Base-by-base conservation (phyloP, 1,140 invertebrate genomes). In the Penaeus vannamei region DNA sequence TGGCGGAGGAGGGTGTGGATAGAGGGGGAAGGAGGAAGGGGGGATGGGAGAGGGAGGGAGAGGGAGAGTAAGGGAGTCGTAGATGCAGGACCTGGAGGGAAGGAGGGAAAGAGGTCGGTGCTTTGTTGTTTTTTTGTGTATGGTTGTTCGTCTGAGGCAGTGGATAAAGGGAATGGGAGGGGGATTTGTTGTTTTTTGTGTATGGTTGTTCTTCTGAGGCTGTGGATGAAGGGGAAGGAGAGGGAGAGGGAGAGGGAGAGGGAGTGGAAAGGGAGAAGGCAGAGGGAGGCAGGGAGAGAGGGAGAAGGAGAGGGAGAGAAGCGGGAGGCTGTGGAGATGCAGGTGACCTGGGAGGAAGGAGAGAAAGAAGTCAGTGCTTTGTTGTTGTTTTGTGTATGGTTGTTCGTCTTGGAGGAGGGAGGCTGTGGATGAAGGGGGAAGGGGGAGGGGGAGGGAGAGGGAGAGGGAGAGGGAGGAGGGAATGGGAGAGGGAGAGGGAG, bases 361-460 rank as follows among this genome's bases (percentile, higher is more conserved):
- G 64, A 7, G 36, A 20, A 7, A 19, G 20, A 5, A 4, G 19
- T 76, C 20, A 76, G 32, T 14, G 17, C 14, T 2, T 72, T n/a
- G 23, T 32, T 72, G 12, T 1, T 32, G n/a, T 72, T 72, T 4
- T 2, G 0, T 42, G 14, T 10, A 53, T 53, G 53, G 1, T 53
- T 14, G 53, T 53, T 53, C 10, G 17, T 53, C 17, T 17, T n/a
- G n/a, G n/a, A n/a, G n/a, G 66, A 69, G 60, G 64, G 83, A n/a
- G n/a, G n/a, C n/a, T 36, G 19, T 29, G 32, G 64, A 42, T 32
- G n/a, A n/a, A n/a, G 23, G 61, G 64, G 53, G 42, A 22, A 69
- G 83, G 53, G 53, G 69, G n/a, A 77, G 69, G 46, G 8, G 10
- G 12, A 5, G 80, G 60, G 81, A 83, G 81, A 83, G 8, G 26